Evolutionary conservation across 2,888 invertebrate genomes (phyloP), one percentile per base, ranked within the genome.

Genomic region (Drosophila yooni): DNA sequence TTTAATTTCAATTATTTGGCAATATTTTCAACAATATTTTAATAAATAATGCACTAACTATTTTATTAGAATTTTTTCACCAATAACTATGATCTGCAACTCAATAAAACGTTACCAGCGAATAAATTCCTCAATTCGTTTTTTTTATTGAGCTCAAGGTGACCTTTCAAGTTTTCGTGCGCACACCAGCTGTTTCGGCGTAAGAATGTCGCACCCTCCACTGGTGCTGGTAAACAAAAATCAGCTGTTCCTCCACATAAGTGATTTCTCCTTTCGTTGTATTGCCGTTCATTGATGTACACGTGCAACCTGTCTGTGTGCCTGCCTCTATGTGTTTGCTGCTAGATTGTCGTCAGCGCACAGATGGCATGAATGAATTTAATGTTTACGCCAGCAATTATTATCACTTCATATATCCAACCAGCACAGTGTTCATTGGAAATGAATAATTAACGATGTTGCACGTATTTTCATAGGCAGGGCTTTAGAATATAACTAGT

Each of bases 71-170:
- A 54, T 48, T 62, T 67, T 79, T 74, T 21, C 64, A 58, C 60
- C 65, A 60, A 66, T 70, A 70, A 79, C 63, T 82, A 33, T 63
- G 64, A 65, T 67, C 59, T 60, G 70, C 58, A 50, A 62, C 54
- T 40, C 68, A 70, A 68, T 65, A 52, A 65, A 69, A 81, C 81
- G 73, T 81, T 70, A 89, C 82, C 89, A 84, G 83, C 76, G 54
- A 78, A 88, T 72, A 76, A 89, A 71, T 72, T 78, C 57, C 56
- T 74, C 66, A 77, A 74, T 75, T 86, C 71, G 46, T 46, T 83
- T 70, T 67, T 76, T 80, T 81, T 86, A 86, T 83, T 74, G 81
- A 74, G 88, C 84, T 91, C 91, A 89, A 89, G 91, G 89, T 89
- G 89, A 89, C 89, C 89, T 90, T 80, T 89, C 62, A 78, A 80